Evolutionary conservation across 2,888 invertebrate genomes (phyloP).

Genomic region (Ectemnius lituratus): DNA sequence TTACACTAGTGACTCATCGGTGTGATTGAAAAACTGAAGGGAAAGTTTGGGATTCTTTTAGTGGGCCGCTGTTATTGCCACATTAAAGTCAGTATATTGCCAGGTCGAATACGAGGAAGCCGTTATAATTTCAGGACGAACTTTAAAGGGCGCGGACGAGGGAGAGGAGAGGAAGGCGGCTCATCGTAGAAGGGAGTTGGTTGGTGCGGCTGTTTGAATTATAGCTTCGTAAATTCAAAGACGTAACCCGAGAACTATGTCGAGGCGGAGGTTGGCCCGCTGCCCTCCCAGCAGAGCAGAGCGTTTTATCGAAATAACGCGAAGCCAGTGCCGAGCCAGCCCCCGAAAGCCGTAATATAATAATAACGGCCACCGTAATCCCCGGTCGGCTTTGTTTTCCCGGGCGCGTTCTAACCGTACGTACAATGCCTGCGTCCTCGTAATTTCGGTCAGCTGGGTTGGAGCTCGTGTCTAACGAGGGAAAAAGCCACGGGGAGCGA

Average conservation of each 20-base stretch:
- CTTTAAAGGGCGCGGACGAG: background rate
- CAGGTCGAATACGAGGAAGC: background rate
- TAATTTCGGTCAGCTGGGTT: conserved; percentile 50
- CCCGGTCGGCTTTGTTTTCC: conserved; percentile 43
- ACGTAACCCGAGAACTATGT: conserved; percentile 57
- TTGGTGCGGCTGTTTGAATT: conserved; percentile 63
- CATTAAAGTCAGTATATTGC: too few relatives aligned
- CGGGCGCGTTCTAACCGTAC: conserved; percentile 15
- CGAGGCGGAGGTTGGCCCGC: conserved; percentile 23
- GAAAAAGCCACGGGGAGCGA: conserved; percentile 4
- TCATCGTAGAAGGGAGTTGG: conserved; percentile 19
- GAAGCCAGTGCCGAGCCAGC: conserved; percentile 27
- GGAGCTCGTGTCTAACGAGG: conserved; percentile 4
- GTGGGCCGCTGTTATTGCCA: too few relatives aligned
- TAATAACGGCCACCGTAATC: conserved; percentile 53
- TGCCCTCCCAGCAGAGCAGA: conserved; percentile 24
- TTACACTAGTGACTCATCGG: too few relatives aligned
- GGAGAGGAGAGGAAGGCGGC: conserved; percentile 8
- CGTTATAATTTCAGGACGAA: background rate
- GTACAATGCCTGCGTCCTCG: conserved; percentile 12
- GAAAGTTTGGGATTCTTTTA: too few relatives aligned
- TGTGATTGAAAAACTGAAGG: too few relatives aligned
- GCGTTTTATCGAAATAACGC: conserved; percentile 62
- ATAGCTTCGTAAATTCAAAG: conserved; percentile 68
- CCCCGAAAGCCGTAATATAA: conserved; percentile 43